A percentile compares a stretch with the other conserved stretches of the same genome.
Conservation (phyloP, 2,113 vertebrate genomes). For the Cyprinodon brontotheroides region DNA sequence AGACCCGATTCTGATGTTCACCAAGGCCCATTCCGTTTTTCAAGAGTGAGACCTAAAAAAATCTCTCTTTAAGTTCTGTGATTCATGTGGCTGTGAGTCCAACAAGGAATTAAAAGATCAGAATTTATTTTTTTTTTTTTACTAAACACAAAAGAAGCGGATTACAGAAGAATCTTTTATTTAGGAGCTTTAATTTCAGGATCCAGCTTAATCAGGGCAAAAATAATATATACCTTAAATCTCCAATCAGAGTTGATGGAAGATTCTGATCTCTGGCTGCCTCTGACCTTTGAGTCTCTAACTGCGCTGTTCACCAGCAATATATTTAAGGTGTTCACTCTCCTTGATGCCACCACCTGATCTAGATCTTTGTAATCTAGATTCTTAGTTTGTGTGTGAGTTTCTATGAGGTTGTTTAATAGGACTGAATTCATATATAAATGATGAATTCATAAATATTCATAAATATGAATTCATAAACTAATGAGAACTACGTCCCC, state of each 20-base stretch:
- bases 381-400: neutral
- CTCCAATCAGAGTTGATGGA: neutral
- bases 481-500: neutral
- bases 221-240: neutral
- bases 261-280: neutral
- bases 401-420: neutral
- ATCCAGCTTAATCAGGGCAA: neutral
- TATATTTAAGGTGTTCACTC: neutral
- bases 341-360: neutral
- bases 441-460: too few relatives aligned
- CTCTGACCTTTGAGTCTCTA: neutral
- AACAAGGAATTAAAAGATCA: neutral
- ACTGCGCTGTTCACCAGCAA: neutral
- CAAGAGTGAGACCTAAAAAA: too few relatives aligned
- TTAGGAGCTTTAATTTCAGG: neutral
- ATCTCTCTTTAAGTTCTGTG: too few relatives aligned
- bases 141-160: neutral
- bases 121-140: neutral
- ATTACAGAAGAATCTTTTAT: neutral
- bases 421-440: too few relatives aligned
- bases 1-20: too few relatives aligned
- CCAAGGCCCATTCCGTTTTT: too few relatives aligned
- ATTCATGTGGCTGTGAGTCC: neutral
- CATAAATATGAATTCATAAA: neutral
- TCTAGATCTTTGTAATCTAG: neutral